phyloP scores from a whole-genome alignment of 2,888 invertebrate species.

The Xanthia togata region DNA sequence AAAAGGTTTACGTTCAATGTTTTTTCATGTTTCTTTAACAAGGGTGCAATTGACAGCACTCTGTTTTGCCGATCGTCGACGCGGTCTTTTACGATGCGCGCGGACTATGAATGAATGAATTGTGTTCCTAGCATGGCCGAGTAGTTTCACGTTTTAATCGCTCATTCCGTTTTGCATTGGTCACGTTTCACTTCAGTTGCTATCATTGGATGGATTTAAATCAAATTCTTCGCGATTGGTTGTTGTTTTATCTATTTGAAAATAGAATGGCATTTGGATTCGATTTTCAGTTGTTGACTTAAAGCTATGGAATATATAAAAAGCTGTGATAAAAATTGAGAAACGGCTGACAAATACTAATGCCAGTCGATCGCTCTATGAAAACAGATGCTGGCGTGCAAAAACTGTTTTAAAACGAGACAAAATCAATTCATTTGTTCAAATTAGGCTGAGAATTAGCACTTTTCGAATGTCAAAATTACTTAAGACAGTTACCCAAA shows the following conservation, averaged over 20 bases:
- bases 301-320: background rate
- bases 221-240: constrained; percentile 7
- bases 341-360: too few species aligned
- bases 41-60: constrained; percentile 36
- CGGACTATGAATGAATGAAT: constrained; percentile 46
- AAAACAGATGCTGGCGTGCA: background rate
- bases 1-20: constrained; percentile 30
- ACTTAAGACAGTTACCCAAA: too few species aligned
- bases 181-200: constrained; percentile 41
- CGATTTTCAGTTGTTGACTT: background rate
- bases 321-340: background rate
- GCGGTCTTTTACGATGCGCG: constrained; percentile 29
- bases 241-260: constrained; percentile 14
- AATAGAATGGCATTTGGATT: background rate
- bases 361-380: background rate
- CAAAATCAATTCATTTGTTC: too few species aligned
- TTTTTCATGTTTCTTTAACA: constrained; percentile 32
- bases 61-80: constrained; percentile 19
- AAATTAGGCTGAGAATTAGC: too few species aligned
- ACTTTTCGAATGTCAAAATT: too few species aligned
- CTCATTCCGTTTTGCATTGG: constrained; percentile 31
- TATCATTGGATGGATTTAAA: constrained; percentile 35
- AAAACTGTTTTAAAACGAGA: background rate
- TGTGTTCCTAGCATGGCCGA: constrained; percentile 28
- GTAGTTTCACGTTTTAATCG: constrained; percentile 34